Base-by-base conservation (phyloP, 2,888 invertebrate genomes). In the Tetropium fuscum region DNA sequence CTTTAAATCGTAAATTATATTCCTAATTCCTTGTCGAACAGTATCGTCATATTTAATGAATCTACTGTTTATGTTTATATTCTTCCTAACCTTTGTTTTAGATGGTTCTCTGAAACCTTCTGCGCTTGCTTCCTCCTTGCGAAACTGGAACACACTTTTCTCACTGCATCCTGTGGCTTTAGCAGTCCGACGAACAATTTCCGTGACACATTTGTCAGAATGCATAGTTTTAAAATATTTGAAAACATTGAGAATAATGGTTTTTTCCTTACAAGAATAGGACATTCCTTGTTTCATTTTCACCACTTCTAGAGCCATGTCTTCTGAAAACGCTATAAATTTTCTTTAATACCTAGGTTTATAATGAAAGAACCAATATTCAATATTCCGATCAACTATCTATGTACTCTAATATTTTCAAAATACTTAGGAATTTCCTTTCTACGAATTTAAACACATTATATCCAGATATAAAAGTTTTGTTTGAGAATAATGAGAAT, bases 221-320 rank as follows among this genome's bases (percentile, higher is more conserved):
- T 74, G 71, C 56, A 78, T 70, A 11, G 63, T 65, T 8, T 76
- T 74, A 60, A 81, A 80, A 66, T 81, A 81, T 70, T 81, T 81
- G 54, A 81, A 81, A 2, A 81, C 81, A 59, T 81, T 81, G 30
- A 81, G 68, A 51, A 81, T 81, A 22, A 81, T 81, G 22, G 78
- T 81, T 66, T 81, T 81, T 63, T 81, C 81, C 69, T 81, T 81
- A 55, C 77, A 74, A 1, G 80, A 75, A 63, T 81, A 81, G 3
- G 80, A 78, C 81, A 81, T 81, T 25, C 81, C 81, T 60, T 81
- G 80, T 68, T 80, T 80, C 80, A 81, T 81, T 72, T 81, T 81
- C 58, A 79, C 79, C 20, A 80, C 70, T 71, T 79, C 78, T 55
- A 66, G 57, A 63, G 73, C 56, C 64, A 66, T 63, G 2, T 22